A percentile compares a stretch with the other conserved stretches of the same genome.
These are phyloP conservation scores for Cistogaster globosa DNA, from an alignment of 2,888 invertebrate genomes.

Conservation along the genomic window DNA sequence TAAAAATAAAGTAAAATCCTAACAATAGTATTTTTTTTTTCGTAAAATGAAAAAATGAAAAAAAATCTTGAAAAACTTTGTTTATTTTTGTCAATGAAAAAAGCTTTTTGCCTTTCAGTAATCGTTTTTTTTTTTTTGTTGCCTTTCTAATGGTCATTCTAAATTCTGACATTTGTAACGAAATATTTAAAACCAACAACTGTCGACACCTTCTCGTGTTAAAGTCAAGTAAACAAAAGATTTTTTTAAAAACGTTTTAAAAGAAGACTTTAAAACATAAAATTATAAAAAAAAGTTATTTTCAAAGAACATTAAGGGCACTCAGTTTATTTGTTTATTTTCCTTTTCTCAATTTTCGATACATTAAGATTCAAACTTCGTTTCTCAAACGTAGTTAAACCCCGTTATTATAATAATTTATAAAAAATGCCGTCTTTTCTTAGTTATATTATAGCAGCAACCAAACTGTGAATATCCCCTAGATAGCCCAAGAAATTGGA, in stretches of 20 bases:
- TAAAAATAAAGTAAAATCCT: too few species aligned
- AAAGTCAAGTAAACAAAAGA: conserved; percentile 43
- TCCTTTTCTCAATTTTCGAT: too few species aligned
- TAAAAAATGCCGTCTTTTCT: too few species aligned
- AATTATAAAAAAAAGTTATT: conserved; percentile 3
- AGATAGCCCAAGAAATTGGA: background rate
- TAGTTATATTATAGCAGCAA: too few species aligned
- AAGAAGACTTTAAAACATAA: background rate
- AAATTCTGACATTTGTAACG: conserved; percentile 38
- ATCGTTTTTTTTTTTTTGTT: background rate
- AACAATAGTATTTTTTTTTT: too few species aligned
- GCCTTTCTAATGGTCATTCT: conserved; percentile 33
- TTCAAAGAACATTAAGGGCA: conserved; percentile 10
- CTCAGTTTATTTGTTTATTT: background rate
- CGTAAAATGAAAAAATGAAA: too few species aligned
- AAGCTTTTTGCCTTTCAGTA: background rate
- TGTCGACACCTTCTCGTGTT: conserved; percentile 51
- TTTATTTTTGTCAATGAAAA: too few species aligned
- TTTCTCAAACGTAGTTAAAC: too few species aligned
- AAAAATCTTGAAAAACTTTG: too few species aligned
- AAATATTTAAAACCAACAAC: conserved; percentile 20
- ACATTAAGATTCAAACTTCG: too few species aligned
- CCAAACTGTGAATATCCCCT: conserved; percentile 18
- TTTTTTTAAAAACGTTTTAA: conserved; percentile 2
- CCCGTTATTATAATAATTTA: too few species aligned